Evolutionary conservation across 2,113 vertebrate genomes (phyloP).

Genomic region (Ophiodon elongatus): DNA sequence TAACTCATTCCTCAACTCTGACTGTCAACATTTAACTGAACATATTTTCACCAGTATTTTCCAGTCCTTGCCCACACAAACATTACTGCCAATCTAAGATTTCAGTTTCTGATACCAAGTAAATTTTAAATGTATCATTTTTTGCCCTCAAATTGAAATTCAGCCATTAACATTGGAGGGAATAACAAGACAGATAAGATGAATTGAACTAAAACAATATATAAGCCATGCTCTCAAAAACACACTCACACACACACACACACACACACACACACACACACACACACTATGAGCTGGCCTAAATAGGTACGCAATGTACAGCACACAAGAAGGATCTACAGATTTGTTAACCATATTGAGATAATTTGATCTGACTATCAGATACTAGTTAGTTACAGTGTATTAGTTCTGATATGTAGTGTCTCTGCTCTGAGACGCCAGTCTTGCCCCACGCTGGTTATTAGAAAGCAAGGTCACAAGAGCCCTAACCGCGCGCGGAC

Average conservation of each 20-base stretch:
- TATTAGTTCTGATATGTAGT: slow-evolving; percentile 49
- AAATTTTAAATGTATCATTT: slow-evolving; percentile 1
- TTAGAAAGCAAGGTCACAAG: slow-evolving; percentile 65
- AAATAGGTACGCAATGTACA: slow-evolving; percentile 11
- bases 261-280: background rate
- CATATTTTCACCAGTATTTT: background rate
- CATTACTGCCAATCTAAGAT: background rate
- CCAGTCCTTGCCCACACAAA: background rate
- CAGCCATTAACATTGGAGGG: background rate
- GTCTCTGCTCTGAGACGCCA: slow-evolving; percentile 52
- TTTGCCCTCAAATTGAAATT: background rate
- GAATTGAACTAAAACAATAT: background rate
- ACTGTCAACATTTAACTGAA: background rate
- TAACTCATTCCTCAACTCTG: slow-evolving; percentile 12
- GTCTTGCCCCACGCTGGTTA: slow-evolving; percentile 47
- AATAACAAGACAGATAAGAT: slow-evolving; percentile 21
- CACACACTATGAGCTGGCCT: background rate
- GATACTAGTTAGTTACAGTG: slow-evolving; percentile 46
- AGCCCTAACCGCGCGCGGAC: slow-evolving; percentile 5
- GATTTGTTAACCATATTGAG: slow-evolving; percentile 47
- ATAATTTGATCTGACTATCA: slow-evolving; percentile 56
- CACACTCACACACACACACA: background rate
- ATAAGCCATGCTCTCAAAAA: background rate
- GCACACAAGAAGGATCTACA: slow-evolving; percentile 14
- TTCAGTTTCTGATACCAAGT: background rate